Base-by-base conservation (phyloP, 2,888 invertebrate genomes). In the Phyllotreta cruciferae region DNA sequence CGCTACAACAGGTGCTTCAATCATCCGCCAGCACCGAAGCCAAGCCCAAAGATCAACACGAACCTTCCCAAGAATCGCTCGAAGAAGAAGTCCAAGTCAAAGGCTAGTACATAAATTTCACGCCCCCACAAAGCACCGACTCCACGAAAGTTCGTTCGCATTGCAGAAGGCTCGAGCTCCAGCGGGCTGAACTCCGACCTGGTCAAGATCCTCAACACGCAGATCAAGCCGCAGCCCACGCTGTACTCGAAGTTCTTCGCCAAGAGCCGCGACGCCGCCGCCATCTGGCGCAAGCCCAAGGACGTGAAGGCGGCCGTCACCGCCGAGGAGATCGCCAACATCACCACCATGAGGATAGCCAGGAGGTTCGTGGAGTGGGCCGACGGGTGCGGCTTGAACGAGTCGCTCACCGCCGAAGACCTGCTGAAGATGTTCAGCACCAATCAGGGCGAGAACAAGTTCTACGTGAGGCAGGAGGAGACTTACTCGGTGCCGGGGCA, bases 381-480 rank as follows among this genome's bases (percentile, higher is more conserved):
- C 3, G 1, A 10, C 6, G 10, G 13, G 38, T 6, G 2, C 4
- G 11, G 10, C 8, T 14, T 37, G 10, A 7, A 37, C 9, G 11
- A 37, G 3, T 37, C 36, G 9, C 38, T 52, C 13, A 52, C 52
- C 3, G 2, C 52, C 11, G 3, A 52, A 11, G 37, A 11, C 4
- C 11, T 52, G 9, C 7, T 52, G 10, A 9, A 37, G 11, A 10
- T 52, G 38, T 52, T 52, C 14, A 11, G 7, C 38, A 8, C 6
- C 8, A 6, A 10, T 10, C 7, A 10, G 1, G 52, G 38, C 13
- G 10, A n/a, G 38, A 52, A 37, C 10, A 52, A 52, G 34, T 37
- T 52, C 13, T 5, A 11, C 9, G 52, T 52, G 7, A 37, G 13
- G 9, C 52, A 52, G 13, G 36, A 36, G 6, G 52, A 52, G 10